Evolutionary conservation across 2,888 invertebrate species (phyloP).

Genomic region (Dastarcus helophoroides): DNA sequence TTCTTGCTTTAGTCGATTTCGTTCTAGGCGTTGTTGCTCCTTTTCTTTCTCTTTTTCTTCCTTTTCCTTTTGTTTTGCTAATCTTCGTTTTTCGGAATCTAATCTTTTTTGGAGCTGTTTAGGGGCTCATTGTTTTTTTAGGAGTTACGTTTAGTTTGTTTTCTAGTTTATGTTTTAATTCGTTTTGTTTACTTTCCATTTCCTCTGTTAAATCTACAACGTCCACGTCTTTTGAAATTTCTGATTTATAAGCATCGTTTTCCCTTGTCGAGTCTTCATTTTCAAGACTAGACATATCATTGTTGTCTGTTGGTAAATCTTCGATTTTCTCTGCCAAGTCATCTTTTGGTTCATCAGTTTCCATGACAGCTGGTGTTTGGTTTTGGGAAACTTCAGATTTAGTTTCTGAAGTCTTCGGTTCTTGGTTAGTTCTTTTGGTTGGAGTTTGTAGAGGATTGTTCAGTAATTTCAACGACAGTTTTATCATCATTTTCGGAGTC

Average conservation of each 20-base stretch:
- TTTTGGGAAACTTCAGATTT: slow-evolving; percentile 2
- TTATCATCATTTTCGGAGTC: slow-evolving; percentile 3
- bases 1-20: slow-evolving; percentile 14
- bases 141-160: slow-evolving; percentile 16
- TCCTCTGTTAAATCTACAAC: neutral
- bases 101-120: slow-evolving; percentile 43
- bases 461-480: slow-evolving; percentile 3
- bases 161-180: slow-evolving; percentile 2
- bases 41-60: slow-evolving; percentile 29
- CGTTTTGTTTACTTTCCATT: neutral
- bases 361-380: neutral
- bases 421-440: neutral
- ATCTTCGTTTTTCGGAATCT: slow-evolving; percentile 32
- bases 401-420: slow-evolving; percentile 1
- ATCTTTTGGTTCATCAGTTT: slow-evolving; percentile 2
- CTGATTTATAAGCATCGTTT: neutral
- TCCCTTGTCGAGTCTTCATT: too few relatives aligned
- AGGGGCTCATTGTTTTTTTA: slow-evolving; percentile 27
- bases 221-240: neutral
- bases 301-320: neutral
- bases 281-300: too few relatives aligned
- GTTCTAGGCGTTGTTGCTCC: slow-evolving; percentile 31
- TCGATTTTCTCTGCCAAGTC: neutral
- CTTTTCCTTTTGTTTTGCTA: slow-evolving; percentile 33
- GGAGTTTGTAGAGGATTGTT: neutral